Evolutionary conservation across 2,113 vertebrate species (phyloP).

Genomic region (Rhinolophus sinicus): DNA sequence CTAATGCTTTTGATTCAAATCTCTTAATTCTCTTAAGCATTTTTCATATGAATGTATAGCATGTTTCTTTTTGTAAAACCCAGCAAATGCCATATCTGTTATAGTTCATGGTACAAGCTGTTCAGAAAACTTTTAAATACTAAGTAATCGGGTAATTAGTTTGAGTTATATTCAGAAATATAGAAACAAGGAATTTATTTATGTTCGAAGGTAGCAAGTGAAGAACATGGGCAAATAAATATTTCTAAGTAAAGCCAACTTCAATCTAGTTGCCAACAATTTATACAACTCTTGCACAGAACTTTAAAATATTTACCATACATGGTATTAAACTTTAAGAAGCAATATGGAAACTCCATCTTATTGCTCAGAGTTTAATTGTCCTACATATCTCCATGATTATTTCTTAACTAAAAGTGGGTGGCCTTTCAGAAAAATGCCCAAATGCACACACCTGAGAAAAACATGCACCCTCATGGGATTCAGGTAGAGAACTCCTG

Average conservation of each 20-base stretch:
- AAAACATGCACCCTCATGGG: accelerated
- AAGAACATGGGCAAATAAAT: not conserved
- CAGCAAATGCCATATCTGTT: not conserved
- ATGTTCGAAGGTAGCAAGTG: no score
- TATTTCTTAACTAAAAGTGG: not conserved
- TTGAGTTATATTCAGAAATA: not conserved
- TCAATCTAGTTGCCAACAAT: no score
- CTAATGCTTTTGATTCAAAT: not conserved
- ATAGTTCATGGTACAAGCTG: no score
- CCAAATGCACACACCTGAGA: accelerated
- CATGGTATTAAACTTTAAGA: accelerated
- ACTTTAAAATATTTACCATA: not conserved
- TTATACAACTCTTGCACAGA: not conserved
- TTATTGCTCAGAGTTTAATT: not conserved
- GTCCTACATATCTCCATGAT: accelerated
- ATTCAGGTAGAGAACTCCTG: not conserved
- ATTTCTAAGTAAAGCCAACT: not conserved
- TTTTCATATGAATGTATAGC: not conserved
- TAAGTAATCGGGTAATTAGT: not conserved
- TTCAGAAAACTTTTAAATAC: not conserved
- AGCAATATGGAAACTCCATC: not conserved
- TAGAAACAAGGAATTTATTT: not conserved
- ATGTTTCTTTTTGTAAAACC: not conserved
- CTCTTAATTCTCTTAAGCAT: not conserved
- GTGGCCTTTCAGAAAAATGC: not conserved